A percentile compares a stretch with the other conserved stretches of the same genome.
phyloP scores from a whole-genome alignment of 2,888 invertebrate species.

The Amiota mariae region DNA sequence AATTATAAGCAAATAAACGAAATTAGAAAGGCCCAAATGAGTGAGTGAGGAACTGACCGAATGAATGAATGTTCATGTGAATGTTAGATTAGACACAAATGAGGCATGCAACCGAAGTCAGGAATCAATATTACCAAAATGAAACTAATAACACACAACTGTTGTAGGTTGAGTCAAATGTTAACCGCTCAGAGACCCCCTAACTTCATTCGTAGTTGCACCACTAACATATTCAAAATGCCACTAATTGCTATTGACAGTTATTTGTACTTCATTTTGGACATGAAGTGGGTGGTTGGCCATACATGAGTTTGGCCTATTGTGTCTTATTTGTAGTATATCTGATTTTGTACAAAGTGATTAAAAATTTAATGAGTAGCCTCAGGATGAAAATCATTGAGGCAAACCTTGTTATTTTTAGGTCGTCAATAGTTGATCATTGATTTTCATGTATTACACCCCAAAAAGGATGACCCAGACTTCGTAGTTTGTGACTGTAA shows the following conservation, averaged over 20 bases:
- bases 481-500: constrained; percentile 11
- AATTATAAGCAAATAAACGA: constrained; percentile 27
- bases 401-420: background rate
- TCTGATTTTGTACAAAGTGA: constrained; percentile 38
- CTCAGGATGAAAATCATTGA: background rate
- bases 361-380: constrained; percentile 55
- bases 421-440: no score
- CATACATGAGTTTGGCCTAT: background rate
- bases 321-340: background rate
- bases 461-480: background rate
- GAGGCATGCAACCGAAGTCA: background rate
- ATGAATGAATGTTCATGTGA: background rate
- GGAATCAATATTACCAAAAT: background rate
- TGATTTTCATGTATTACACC: no score
- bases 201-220: no score
- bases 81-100: background rate
- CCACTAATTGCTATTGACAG: constrained; percentile 60
- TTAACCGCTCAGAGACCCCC: background rate
- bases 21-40: constrained; percentile 13
- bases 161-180: background rate
- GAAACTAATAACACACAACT: background rate
- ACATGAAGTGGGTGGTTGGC: background rate
- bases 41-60: background rate
- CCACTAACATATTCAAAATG: constrained; percentile 11
- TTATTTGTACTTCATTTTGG: constrained; percentile 23